Evolutionary conservation across 2,113 vertebrate genomes (phyloP).

Genomic region (Ellobius talpinus): DNA sequence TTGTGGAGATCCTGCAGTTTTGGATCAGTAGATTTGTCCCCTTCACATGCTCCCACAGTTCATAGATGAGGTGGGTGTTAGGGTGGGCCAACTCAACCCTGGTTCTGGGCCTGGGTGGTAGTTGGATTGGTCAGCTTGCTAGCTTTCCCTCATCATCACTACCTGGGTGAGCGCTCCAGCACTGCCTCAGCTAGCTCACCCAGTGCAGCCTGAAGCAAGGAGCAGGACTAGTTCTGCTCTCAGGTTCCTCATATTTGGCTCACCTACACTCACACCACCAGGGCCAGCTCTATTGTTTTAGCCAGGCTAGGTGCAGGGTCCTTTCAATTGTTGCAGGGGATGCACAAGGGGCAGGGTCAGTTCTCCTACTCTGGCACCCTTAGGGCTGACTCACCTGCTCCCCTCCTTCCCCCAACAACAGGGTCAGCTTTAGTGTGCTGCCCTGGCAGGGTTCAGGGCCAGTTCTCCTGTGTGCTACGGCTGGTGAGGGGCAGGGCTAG

Average conservation of each 20-base stretch:
- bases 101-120: not conserved
- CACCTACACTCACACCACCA: not conserved
- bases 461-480: no score
- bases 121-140: not conserved
- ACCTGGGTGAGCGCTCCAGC: not conserved
- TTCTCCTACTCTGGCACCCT: not conserved
- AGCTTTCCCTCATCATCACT: not conserved
- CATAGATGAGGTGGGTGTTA: not conserved
- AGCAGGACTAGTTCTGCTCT: not conserved
- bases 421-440: not conserved
- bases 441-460: not conserved
- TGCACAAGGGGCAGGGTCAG: not conserved
- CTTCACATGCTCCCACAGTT: not conserved
- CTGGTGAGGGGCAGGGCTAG: no score
- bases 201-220: not conserved
- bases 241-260: not conserved
- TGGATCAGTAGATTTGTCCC: not conserved
- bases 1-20: not conserved
- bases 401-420: not conserved
- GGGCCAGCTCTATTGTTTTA: not conserved
- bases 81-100: not conserved
- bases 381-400: not conserved
- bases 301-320: not conserved
- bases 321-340: not conserved
- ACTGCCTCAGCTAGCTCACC: not conserved